Base-by-base conservation (phyloP, 2,113 vertebrate genomes). In the Alosa alosa region DNA sequence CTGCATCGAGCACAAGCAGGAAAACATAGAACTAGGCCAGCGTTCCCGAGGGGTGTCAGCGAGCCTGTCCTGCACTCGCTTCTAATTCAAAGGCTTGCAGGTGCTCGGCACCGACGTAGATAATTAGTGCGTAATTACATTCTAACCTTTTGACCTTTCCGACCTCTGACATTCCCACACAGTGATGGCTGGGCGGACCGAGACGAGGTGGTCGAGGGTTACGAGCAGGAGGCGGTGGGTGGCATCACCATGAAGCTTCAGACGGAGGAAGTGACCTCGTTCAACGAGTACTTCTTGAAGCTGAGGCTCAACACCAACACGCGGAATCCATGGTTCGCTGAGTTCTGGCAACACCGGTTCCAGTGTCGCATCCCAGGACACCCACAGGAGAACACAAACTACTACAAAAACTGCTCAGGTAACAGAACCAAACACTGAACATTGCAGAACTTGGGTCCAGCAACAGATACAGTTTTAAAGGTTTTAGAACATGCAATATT, bases 141-240 rank as follows among this genome's bases (percentile, higher is more conserved):
- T 36, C 1, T 78, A 31, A 78, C 25, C 36, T 78, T 78, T 78
- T 78, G 72, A 39, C 72, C 72, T 41, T 15, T 72, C 20, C 18
- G 41, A 45, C 22, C 36, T 60, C 11, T 41, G 31, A 39, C 0
- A 22, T 60, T 9, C 45, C 60, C 45, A 44, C 20, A 93, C 88
- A 99, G 99, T 92, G 99, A 99, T 0, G 99, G 99, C 22, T 99
- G 99, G 99, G 99, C 99, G 49, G 99, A 99, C 93, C 97, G 99
- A 87, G 97, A 99, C 84, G 99, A 99, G 94, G 99, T 99, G 81
- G 98, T 99, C 82, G 98, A 99, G 93, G 97, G 97, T 10, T 99
- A 96, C 0, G 99, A 99, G 90, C 95, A 95, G 44, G 98, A 99
- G 93, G 98, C 99, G 11, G 97, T 97, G 0, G 97, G 98, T 57